Conservation (phyloP, 2,888 invertebrate genomes). For the Eupithecia subfuscata region DNA sequence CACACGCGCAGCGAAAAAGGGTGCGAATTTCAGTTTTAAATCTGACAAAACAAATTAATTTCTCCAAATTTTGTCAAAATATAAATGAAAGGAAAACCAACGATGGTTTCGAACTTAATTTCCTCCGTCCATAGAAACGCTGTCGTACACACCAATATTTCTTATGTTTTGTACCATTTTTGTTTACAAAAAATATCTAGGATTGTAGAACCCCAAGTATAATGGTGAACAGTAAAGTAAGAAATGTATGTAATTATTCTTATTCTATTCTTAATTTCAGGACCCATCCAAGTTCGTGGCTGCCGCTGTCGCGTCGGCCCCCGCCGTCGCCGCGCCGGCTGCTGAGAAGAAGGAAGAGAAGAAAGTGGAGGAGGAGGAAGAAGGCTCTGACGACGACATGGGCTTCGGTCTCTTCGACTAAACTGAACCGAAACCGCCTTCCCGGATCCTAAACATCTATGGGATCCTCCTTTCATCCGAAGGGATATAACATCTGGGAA, state of each 20-base stretch:
- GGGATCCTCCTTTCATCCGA: constrained; percentile 11
- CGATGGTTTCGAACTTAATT: too few species aligned
- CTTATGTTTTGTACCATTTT: too few species aligned
- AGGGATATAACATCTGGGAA: constrained; percentile 15
- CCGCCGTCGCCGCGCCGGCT: constrained; percentile 86
- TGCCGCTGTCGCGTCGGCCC: constrained; percentile 84
- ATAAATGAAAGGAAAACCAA: too few species aligned
- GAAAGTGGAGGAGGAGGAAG: constrained; percentile 92
- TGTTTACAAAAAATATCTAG: too few species aligned
- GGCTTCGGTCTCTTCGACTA: constrained; percentile 98
- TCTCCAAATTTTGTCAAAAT: too few species aligned
- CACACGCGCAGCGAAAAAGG: too few species aligned
- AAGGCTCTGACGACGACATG: constrained; percentile 97
- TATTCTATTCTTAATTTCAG: too few species aligned
- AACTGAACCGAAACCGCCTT: constrained; percentile 48
- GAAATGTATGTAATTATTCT: too few species aligned
- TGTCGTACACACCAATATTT: too few species aligned
- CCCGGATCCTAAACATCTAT: constrained; percentile 28
- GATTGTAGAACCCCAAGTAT: background rate
- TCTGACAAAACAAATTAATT: too few species aligned
- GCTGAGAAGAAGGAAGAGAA: constrained; percentile 87
- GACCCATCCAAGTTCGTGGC: constrained; percentile 97
- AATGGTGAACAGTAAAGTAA: background rate
- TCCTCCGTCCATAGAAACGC: too few species aligned
- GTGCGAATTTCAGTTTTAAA: too few species aligned